Conservation (phyloP, 1,140 invertebrate genomes). For the Lasioglossum albipes region DNA sequence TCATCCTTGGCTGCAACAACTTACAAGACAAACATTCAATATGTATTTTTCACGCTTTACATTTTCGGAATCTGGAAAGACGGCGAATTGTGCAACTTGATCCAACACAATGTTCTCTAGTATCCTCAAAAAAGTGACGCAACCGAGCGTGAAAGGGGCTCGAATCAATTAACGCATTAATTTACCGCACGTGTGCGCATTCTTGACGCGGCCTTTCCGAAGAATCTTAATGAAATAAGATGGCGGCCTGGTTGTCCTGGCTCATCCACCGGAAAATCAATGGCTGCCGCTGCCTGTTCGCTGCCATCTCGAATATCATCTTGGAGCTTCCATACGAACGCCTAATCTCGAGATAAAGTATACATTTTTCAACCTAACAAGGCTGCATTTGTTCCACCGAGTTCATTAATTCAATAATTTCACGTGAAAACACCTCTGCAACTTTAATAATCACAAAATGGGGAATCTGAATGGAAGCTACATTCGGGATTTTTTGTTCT, state of each 20-base stretch:
- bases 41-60: too few relatives aligned
- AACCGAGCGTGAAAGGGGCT: not conserved
- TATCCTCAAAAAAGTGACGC: not conserved
- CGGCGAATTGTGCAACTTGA: not conserved
- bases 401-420: too few relatives aligned
- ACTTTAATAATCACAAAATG: too few relatives aligned
- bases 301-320: not conserved
- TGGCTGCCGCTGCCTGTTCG: not conserved
- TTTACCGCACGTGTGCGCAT: constrained; percentile 43
- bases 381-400: too few relatives aligned
- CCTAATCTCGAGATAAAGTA: not conserved
- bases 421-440: too few relatives aligned
- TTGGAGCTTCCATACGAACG: not conserved
- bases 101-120: too few relatives aligned
- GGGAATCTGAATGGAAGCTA: too few relatives aligned
- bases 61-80: not conserved
- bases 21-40: too few relatives aligned
- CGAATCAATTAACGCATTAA: constrained; percentile 53
- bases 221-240: constrained; percentile 21
- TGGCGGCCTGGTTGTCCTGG: not conserved
- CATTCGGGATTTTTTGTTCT: too few relatives aligned
- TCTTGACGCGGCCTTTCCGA: constrained; percentile 10
- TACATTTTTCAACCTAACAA: not conserved
- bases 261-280: constrained; percentile 24
- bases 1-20: too few relatives aligned